phyloP scores from a whole-genome alignment of 2,888 invertebrate genomes.

The Tupiocoris notatus region DNA sequence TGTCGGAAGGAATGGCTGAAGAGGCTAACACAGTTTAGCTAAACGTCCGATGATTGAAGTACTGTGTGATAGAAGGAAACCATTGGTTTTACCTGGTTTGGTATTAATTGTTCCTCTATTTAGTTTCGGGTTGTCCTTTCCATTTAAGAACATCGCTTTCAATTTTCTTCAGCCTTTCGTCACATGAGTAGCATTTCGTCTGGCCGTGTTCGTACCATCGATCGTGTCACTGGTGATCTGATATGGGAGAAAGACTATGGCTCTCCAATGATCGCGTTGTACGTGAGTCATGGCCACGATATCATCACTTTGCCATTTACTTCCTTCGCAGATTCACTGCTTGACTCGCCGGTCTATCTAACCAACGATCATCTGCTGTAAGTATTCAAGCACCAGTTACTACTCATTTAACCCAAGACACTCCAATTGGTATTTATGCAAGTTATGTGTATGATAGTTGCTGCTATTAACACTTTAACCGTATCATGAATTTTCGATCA shows the following conservation, averaged over 20 bases:
- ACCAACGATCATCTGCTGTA: slow-evolving; percentile 51
- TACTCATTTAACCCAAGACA: too few relatives aligned
- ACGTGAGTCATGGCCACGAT: slow-evolving; percentile 72
- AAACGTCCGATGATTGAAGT: too few relatives aligned
- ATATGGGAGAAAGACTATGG: slow-evolving; percentile 85
- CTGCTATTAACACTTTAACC: too few relatives aligned
- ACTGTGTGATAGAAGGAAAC: too few relatives aligned
- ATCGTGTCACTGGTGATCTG: slow-evolving; percentile 73
- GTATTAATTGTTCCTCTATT: too few relatives aligned
- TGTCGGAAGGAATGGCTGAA: too few relatives aligned
- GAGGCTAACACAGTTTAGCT: too few relatives aligned
- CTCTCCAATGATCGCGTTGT: slow-evolving; percentile 89
- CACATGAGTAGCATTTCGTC: slow-evolving; percentile 89
- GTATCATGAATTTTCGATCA: too few relatives aligned
- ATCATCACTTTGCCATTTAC: slow-evolving; percentile 83
- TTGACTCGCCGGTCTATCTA: slow-evolving; percentile 59
- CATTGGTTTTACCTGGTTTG: too few relatives aligned
- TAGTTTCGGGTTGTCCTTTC: background rate
- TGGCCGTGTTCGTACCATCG: slow-evolving; percentile 81
- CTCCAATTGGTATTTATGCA: too few relatives aligned
- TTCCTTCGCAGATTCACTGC: slow-evolving; percentile 82
- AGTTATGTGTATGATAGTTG: too few relatives aligned
- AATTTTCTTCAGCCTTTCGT: slow-evolving; percentile 64
- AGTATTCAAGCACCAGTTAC: too few relatives aligned
- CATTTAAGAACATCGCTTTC: background rate